Percentiles rank a stretch among this genome's conserved stretches.
Conservation (phyloP, 2,888 invertebrate species). For the Meloe dianella region DNA sequence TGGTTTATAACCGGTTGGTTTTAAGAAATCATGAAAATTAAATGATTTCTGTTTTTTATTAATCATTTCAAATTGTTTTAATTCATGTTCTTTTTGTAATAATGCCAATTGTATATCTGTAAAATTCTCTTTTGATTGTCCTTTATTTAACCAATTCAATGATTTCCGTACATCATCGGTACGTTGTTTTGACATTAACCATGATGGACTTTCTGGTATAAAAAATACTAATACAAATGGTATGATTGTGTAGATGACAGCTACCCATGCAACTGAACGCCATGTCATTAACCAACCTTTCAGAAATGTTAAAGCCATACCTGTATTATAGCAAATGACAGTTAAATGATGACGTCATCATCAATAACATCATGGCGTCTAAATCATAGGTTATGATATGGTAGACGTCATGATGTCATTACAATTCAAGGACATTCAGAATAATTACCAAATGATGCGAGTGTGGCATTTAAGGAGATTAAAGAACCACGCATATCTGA, state of each 20-base stretch:
- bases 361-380: not conserved
- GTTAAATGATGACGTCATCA: not conserved
- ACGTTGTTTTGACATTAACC: constrained; percentile 63
- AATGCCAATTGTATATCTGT: constrained; percentile 62
- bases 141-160: constrained; percentile 59
- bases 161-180: constrained; percentile 61
- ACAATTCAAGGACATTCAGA: no score
- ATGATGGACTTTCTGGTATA: constrained; percentile 64
- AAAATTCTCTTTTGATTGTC: constrained; percentile 58
- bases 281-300: constrained; percentile 62
- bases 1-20: constrained; percentile 65
- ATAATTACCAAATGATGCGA: constrained; percentile 62
- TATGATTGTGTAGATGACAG: constrained; percentile 60
- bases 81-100: constrained; percentile 63
- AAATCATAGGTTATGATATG: not conserved
- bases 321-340: constrained; percentile 44
- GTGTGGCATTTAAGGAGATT: constrained; percentile 63
- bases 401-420: not conserved
- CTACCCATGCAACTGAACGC: constrained; percentile 63
- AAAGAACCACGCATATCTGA: constrained; percentile 64
- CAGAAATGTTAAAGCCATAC: constrained; percentile 63
- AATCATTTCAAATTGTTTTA: constrained; percentile 55
- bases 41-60: constrained; percentile 52
- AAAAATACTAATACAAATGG: constrained; percentile 60
- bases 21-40: constrained; percentile 54